Percentiles rank a stretch among this genome's conserved stretches.
These are phyloP conservation scores for Oreonectes daqikongensis DNA, from an alignment of 2,797 vertebrate genomes.

Conservation along the genomic window DNA sequence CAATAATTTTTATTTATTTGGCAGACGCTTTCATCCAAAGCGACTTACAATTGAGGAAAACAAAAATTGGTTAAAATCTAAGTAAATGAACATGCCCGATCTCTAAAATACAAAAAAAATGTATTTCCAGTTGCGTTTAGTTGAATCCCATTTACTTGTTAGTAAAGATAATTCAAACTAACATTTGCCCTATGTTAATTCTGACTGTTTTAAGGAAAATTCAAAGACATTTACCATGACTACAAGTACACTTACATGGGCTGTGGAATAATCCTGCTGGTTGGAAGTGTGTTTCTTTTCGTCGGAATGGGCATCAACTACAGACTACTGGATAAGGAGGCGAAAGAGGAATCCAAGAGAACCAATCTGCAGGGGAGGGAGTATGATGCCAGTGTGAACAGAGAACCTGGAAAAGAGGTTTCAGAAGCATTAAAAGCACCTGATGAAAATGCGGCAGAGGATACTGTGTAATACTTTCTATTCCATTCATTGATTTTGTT, in stretches of 20 bases:
- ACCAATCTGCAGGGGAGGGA: constrained; percentile 74
- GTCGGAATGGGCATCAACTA: constrained; percentile 94
- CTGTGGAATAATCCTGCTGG: constrained; percentile 86
- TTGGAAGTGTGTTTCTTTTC: constrained; percentile 88
- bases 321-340: constrained; percentile 85
- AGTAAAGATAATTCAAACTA: too few species aligned
- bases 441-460: constrained; percentile 55
- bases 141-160: too few species aligned
- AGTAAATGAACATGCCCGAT: too few species aligned
- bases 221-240: constrained; percentile 89
- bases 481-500: background rate
- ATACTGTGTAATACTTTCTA: constrained; percentile 51
- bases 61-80: too few species aligned
- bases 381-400: constrained; percentile 74
- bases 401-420: constrained; percentile 68
- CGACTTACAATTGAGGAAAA: too few species aligned
- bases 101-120: too few species aligned
- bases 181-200: background rate
- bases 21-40: too few species aligned
- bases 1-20: too few species aligned
- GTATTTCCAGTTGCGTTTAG: too few species aligned
- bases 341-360: constrained; percentile 78
- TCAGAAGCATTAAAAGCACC: constrained; percentile 45
- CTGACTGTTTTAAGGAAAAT: constrained; percentile 76
- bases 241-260: constrained; percentile 94